phyloP scores from a whole-genome alignment of 92 coral and sea anemone species.

The Nematostella vectensis region DNA sequence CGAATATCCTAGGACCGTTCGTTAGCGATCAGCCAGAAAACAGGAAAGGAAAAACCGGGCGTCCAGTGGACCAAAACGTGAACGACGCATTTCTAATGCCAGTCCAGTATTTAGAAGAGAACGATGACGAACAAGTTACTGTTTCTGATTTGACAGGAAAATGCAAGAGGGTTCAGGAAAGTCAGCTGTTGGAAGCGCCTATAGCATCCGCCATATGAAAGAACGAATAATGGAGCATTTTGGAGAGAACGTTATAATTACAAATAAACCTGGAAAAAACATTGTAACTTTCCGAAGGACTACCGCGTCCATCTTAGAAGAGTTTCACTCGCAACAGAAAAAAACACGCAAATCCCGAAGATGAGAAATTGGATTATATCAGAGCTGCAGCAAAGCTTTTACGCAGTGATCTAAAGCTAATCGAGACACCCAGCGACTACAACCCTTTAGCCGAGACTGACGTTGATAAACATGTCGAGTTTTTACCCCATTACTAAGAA shows the following conservation, averaged over 20 bases:
- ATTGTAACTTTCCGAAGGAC: not conserved
- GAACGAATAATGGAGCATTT: slow-evolving; percentile 1
- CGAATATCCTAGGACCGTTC: slow-evolving; percentile 7
- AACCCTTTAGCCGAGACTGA: not conserved
- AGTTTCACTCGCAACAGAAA: not conserved
- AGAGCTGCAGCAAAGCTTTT: not conserved
- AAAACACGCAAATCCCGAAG: not conserved
- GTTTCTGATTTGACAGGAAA: slow-evolving; percentile 5
- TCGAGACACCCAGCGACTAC: not conserved
- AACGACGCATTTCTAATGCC: slow-evolving; percentile 23
- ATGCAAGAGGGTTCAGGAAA: not conserved
- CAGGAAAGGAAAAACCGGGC: slow-evolving; percentile 13
- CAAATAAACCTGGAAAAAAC: not conserved
- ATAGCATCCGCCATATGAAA: not conserved
- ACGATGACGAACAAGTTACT: slow-evolving; percentile 33
- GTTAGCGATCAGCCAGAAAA: slow-evolving; percentile 1
- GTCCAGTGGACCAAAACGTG: slow-evolving; percentile 5
- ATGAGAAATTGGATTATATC: not conserved
- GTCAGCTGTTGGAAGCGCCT: not conserved
- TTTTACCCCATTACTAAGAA: slow-evolving; percentile 4
- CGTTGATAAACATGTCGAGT: slow-evolving; percentile 8
- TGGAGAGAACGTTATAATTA: slow-evolving; percentile 10
- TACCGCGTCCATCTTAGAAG: not conserved
- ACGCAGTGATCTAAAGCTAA: not conserved
- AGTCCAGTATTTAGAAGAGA: slow-evolving; percentile 20